These are phyloP conservation scores for Latrodectus hesperus DNA, from an alignment of 2,888 invertebrate genomes.

Conservation along the genomic window DNA sequence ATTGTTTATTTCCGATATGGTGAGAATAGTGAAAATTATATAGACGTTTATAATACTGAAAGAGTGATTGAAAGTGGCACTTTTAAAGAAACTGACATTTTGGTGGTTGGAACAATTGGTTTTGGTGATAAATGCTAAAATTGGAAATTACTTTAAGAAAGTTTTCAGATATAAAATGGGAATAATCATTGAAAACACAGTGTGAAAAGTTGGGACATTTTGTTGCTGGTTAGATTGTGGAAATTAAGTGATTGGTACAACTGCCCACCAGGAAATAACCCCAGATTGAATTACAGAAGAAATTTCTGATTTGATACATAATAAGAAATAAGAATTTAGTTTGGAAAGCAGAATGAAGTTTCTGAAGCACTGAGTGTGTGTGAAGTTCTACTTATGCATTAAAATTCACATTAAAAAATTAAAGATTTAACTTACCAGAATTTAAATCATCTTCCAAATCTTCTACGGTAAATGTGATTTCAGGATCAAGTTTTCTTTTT, in stretches of 20 bases:
- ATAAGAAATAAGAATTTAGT: neutral
- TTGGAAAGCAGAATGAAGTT: neutral
- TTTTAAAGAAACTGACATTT: too few species aligned
- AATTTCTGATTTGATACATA: neutral
- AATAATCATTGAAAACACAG: neutral
- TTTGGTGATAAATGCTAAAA: too few species aligned
- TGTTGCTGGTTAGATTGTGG: too few species aligned
- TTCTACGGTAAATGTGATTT: conserved; percentile 23
- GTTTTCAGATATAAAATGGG: neutral
- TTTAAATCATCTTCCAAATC: conserved; percentile 23
- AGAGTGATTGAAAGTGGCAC: too few species aligned
- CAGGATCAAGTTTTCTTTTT: neutral
- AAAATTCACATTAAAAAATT: neutral
- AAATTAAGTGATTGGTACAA: too few species aligned
- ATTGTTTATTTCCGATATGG: too few species aligned
- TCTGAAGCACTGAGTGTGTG: neutral
- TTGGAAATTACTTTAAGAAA: neutral
- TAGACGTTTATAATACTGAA: too few species aligned
- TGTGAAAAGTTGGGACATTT: too few species aligned
- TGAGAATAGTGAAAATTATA: too few species aligned
- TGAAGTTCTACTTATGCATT: neutral
- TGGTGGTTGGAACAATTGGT: too few species aligned
- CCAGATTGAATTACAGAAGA: too few species aligned
- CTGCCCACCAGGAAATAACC: too few species aligned
- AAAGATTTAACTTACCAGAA: conserved; percentile 2